phyloP scores from a whole-genome alignment of 1,140 invertebrate species.

The Patella vulgata region DNA sequence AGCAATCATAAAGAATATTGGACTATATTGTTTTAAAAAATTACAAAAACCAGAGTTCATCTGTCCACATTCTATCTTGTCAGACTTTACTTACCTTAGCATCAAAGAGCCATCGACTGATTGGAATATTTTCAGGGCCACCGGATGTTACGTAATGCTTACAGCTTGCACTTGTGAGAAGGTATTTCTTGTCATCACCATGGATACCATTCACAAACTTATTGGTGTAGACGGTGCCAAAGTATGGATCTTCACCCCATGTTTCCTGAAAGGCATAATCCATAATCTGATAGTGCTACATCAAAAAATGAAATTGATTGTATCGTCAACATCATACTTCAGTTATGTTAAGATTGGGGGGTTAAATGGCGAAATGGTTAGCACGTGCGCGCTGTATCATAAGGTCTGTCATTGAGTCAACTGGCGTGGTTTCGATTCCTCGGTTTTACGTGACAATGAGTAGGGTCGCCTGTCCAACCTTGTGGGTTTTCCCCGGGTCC shows the following conservation, averaged over 20 bases:
- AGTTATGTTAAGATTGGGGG: conserved; percentile 24
- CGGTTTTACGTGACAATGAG: too few species aligned
- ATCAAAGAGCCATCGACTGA: conserved; percentile 34
- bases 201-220: conserved; percentile 41
- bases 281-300: neutral
- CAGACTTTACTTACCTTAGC: conserved; percentile 21
- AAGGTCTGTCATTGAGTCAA: too few species aligned
- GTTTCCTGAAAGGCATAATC: conserved; percentile 35
- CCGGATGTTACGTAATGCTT: conserved; percentile 43
- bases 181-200: conserved; percentile 37
- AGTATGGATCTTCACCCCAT: conserved; percentile 48
- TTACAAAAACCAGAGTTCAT: neutral
- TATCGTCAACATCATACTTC: conserved; percentile 24
- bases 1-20: neutral
- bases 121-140: conserved; percentile 47
- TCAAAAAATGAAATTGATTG: conserved; percentile 12
- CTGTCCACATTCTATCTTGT: neutral
- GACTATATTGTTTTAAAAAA: neutral
- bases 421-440: too few species aligned
- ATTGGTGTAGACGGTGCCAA: conserved; percentile 27
- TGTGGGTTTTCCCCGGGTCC: too few species aligned
- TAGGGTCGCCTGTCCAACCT: too few species aligned
- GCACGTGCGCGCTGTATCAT: too few species aligned
- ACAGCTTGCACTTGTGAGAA: conserved; percentile 35
- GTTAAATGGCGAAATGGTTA: too few species aligned